Conservation (phyloP, 1,140 invertebrate species). For the Micrasema longulum region DNA sequence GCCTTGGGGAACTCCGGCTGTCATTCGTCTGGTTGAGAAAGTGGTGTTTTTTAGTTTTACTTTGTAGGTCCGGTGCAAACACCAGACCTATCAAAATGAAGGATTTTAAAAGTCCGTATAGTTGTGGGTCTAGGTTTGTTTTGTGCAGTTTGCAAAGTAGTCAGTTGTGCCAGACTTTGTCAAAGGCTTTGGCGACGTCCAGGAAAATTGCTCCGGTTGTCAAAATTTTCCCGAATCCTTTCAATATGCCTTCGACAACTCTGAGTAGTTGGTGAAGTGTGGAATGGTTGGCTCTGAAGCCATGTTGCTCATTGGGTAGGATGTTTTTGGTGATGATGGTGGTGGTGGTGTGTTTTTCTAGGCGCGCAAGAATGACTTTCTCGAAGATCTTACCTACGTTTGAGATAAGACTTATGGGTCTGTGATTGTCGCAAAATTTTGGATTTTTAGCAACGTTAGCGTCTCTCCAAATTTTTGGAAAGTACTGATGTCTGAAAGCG, state of each 20-base stretch:
- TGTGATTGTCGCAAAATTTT: neutral
- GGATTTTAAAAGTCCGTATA: neutral
- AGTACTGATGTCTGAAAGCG: neutral
- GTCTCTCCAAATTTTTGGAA: neutral
- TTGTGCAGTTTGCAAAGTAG: neutral
- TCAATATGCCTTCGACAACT: neutral
- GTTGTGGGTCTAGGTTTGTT: neutral
- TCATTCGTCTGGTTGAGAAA: too few species aligned
- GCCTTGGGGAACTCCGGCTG: too few species aligned
- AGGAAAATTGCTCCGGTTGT: neutral
- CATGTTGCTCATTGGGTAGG: neutral
- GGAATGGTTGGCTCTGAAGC: neutral
- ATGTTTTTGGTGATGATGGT: neutral
- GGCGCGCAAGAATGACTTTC: neutral
- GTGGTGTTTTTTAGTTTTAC: neutral
- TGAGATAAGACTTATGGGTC: neutral
- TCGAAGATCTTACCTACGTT: neutral
- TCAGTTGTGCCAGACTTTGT: neutral
- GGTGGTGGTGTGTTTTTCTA: neutral
- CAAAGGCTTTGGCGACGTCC: neutral
- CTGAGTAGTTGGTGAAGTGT: neutral
- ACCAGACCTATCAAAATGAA: neutral
- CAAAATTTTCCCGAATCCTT: neutral
- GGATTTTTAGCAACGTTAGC: neutral
- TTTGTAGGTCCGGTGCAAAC: neutral